Conservation (phyloP, 2,797 vertebrate genomes). For the Pangasius macronema region DNA sequence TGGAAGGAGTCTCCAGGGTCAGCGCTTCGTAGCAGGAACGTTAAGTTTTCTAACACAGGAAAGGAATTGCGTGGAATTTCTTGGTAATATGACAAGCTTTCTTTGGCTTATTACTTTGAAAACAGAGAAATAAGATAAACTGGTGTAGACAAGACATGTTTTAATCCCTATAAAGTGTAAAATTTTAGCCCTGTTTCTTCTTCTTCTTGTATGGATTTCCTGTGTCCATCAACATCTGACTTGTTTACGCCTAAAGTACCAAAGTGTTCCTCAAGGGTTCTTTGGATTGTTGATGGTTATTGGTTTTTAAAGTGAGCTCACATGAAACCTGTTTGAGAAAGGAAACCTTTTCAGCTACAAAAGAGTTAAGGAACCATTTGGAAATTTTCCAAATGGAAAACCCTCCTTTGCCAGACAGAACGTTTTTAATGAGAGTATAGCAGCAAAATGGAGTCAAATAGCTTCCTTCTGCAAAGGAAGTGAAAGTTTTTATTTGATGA, state of each 20-base stretch:
- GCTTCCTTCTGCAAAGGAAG: not conserved
- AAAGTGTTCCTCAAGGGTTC: not conserved
- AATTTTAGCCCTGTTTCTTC: not conserved
- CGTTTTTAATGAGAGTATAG: not conserved
- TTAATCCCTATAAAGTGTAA: not conserved
- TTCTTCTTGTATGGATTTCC: not conserved
- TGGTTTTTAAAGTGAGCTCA: not conserved
- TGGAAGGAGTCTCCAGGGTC: not conserved
- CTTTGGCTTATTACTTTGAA: not conserved
- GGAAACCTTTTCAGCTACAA: not conserved
- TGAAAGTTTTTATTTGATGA: not conserved
- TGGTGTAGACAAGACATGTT: not conserved
- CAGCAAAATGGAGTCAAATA: not conserved
- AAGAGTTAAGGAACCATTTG: not conserved
- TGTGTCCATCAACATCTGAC: not conserved
- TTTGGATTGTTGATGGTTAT: not conserved
- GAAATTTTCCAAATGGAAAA: constrained; percentile 1
- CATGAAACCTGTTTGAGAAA: not conserved
- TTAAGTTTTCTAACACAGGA: not conserved
- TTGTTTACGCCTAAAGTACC: not conserved
- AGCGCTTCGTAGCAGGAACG: not conserved
- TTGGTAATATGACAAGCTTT: not conserved
- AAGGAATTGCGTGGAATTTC: not conserved
- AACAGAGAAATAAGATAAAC: not conserved
- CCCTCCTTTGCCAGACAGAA: not conserved